Conservation (phyloP, 2,113 vertebrate genomes). For the Scomber japonicus region DNA sequence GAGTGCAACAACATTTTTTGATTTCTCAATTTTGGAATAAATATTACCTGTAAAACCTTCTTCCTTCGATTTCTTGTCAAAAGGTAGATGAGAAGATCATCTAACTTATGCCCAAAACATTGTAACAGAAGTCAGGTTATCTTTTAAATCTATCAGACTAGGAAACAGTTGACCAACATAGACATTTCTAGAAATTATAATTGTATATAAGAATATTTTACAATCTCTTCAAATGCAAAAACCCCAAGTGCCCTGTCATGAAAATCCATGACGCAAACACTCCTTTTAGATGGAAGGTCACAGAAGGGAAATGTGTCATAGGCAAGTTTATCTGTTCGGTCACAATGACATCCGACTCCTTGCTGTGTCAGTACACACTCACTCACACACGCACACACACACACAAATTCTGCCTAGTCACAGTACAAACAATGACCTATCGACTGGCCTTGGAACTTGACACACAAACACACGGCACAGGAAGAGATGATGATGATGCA, state of each 20-base stretch:
- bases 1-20: too few species aligned
- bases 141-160: too few species aligned
- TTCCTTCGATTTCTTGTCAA: neutral
- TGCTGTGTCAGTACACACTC: slow-evolving; percentile 47
- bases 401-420: slow-evolving; percentile 54
- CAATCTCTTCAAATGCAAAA: neutral
- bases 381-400: slow-evolving; percentile 5
- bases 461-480: slow-evolving; percentile 23
- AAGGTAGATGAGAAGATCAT: neutral
- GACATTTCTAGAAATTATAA: too few species aligned
- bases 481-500: slow-evolving; percentile 32
- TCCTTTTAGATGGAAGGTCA: slow-evolving; percentile 41
- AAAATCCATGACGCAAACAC: slow-evolving; percentile 3
- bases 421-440: slow-evolving; percentile 54
- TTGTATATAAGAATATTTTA: neutral
- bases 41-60: too few species aligned
- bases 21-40: too few species aligned
- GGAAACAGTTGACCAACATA: too few species aligned
- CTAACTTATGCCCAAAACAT: too few species aligned
- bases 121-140: too few species aligned
- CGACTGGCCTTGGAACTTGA: slow-evolving; percentile 52
- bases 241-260: neutral
- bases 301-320: slow-evolving; percentile 25
- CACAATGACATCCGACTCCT: slow-evolving; percentile 35
- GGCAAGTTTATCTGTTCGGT: slow-evolving; percentile 18